Evolutionary conservation across 2,797 vertebrate species (phyloP), one percentile per base, ranked within the genome.

Genomic region (Petrocephalus sullivani): DNA sequence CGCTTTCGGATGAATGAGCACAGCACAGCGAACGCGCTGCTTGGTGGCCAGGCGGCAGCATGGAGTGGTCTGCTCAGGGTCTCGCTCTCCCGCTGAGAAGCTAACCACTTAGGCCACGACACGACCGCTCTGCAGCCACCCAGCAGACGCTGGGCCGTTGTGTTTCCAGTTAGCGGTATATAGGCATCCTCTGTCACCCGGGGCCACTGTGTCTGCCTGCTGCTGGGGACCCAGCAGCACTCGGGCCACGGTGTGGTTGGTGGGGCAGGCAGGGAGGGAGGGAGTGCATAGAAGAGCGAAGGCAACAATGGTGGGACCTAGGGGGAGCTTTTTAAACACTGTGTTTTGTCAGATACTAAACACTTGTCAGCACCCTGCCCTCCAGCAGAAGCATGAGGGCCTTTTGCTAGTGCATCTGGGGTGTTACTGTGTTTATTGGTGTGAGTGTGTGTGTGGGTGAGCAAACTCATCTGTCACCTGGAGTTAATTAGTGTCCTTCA

Each of bases 381-480:
- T 46, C 37, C 2, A 23, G 41, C 82, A 14, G 21, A 84, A 14
- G 9, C 82, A 54, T 37, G 19, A 12, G 12, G 71, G 37, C 87
- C 87, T 81, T 19, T 21, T 60, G n/a, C 54, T 23, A 1, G n/a
- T 41, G 14, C 56, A 16, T 61, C 75, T 82, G 71, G 4, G 64
- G 64, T 83, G 75, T 84, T 28, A 7, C 14, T 14, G 51, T 57
- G 87, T 78, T 28, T 78, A 21, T 53, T 16, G n/a, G 87, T 8
- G 49, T 75, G 86, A 33, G 86, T 87, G 46, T 87, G 86, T 78
- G 86, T 54, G 86, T 53, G 58, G 61, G 61, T 33, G 64, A 12
- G 23, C 33, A 23, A 16, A 46, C 12, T 33, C 6, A 21, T 57
- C 46, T 87, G 51, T 78, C 21, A 75, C 23, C n/a, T 19, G 54